Evolutionary conservation across 2,113 vertebrate genomes (phyloP).

Genomic region (Erythrolamprus reginae): DNA sequence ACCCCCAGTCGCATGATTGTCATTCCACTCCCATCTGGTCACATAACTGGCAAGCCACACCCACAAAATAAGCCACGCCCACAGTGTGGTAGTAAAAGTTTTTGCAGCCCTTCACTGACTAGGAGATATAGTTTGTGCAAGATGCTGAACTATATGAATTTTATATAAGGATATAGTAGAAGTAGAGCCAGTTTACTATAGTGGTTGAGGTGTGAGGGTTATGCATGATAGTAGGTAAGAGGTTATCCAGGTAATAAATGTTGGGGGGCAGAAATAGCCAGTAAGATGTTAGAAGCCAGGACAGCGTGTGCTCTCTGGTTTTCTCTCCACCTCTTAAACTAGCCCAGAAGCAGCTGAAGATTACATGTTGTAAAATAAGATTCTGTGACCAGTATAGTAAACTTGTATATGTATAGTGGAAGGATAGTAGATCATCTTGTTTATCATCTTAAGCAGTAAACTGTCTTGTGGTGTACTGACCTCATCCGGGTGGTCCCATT

Average conservation of each 20-base stretch:
- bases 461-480: neutral
- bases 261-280: neutral
- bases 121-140: neutral
- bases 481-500: neutral
- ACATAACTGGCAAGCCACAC: too few relatives aligned
- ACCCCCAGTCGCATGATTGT: too few relatives aligned
- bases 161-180: neutral
- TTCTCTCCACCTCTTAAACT: neutral
- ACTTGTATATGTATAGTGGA: neutral
- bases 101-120: too few relatives aligned
- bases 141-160: neutral
- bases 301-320: neutral
- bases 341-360: neutral
- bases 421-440: neutral
- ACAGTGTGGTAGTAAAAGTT: too few relatives aligned
- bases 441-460: neutral
- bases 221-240: neutral
- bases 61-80: too few relatives aligned
- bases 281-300: neutral
- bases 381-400: neutral
- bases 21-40: too few relatives aligned
- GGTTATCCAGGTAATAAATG: neutral
- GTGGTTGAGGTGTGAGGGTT: neutral
- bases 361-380: neutral
- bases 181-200: neutral